These are phyloP conservation scores for Melieria omissa DNA, from an alignment of 2,888 invertebrate species.

Conservation along the genomic window DNA sequence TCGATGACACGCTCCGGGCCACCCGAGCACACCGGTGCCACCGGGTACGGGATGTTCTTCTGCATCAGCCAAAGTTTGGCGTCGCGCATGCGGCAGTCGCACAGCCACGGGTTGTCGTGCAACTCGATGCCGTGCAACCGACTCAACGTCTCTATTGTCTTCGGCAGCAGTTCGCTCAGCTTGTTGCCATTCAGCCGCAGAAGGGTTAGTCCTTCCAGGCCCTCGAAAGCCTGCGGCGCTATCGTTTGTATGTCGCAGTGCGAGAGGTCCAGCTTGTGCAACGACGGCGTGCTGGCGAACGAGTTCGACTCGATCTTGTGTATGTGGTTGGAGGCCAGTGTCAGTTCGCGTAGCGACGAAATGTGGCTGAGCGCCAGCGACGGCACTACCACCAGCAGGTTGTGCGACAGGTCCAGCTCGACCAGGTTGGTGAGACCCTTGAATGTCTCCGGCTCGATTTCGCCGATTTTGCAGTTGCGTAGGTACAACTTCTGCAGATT, in stretches of 20 bases:
- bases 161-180: slow-evolving; percentile 77
- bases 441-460: slow-evolving; percentile 87
- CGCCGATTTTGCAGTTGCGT: slow-evolving; percentile 84
- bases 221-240: slow-evolving; percentile 81
- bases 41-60: slow-evolving; percentile 80
- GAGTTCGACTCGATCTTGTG: slow-evolving; percentile 81
- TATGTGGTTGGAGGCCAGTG: slow-evolving; percentile 84
- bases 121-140: slow-evolving; percentile 83
- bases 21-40: slow-evolving; percentile 81
- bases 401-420: slow-evolving; percentile 88
- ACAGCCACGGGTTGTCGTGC: slow-evolving; percentile 89
- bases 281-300: slow-evolving; percentile 78
- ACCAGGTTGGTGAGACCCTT: slow-evolving; percentile 88
- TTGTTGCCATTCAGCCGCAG: slow-evolving; percentile 86
- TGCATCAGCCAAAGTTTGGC: slow-evolving; percentile 85
- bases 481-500: slow-evolving; percentile 89
- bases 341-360: slow-evolving; percentile 84
- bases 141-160: slow-evolving; percentile 78
- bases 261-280: slow-evolving; percentile 86
- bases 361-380: slow-evolving; percentile 82
- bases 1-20: slow-evolving; percentile 77
- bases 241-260: slow-evolving; percentile 84
- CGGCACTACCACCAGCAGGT: slow-evolving; percentile 83
- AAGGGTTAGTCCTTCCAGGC: slow-evolving; percentile 79
- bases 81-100: slow-evolving; percentile 85